Evolutionary conservation across 2,888 invertebrate genomes (phyloP), one percentile per base, ranked within the genome.

Genomic region (Escarpia spicata): DNA sequence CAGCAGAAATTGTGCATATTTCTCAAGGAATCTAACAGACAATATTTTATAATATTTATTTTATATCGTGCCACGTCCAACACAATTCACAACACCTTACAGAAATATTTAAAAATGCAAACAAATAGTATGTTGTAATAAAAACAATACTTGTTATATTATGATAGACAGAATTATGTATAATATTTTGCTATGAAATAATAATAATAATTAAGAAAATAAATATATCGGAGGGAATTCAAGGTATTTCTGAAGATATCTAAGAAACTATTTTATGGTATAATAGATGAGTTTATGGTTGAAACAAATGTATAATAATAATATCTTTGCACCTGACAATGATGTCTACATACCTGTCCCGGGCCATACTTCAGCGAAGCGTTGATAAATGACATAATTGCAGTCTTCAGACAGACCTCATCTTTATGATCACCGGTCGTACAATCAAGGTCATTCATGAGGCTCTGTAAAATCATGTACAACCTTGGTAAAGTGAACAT

Each of bases 381-480:
- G 96, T 99, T 99, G 92, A 99, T 98, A 95, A 99, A 99, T 37
- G 99, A 99, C 99, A 99, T 99, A 94, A 99, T 98, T 52, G 99
- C 99, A 0, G 99, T 99, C 97, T 99, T 99, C 0, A 99, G 97
- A 91, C 98, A 98, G 4, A 99, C 98, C 96, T 99, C 99, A 95
- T 99, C 99, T 45, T 98, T 97, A 96, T 99, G 99, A 31, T 98
- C 98, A 19, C 98, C 98, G 0, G 98, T 98, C 93, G 98, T 98
- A 92, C 98, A 97, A 96, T 99, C 99, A 95, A 99, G 97, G 96
- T 99, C 99, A 95, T 98, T 99, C 93, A 99, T 98, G 93, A 99
- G 98, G 93, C 98, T 98, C 97, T 98, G 97, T n/a, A 95, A 75
- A 75, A 75, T 98, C 97, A 98, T 15, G 75, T 75, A 75, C 75